Evolutionary conservation across 2,888 invertebrate species (phyloP).

Genomic region (Muschampia plurimacula): DNA sequence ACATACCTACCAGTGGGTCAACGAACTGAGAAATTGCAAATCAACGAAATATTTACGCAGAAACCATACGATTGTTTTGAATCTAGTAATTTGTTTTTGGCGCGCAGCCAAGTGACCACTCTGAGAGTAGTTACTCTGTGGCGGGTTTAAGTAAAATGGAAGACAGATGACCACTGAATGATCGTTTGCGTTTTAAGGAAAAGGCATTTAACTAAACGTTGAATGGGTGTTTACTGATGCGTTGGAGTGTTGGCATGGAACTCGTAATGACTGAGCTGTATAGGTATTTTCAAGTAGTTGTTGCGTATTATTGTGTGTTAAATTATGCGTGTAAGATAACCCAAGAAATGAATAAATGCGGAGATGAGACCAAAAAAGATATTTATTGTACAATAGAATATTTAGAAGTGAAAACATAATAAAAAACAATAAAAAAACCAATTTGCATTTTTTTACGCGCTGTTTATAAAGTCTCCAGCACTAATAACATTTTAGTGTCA

Average conservation of each 20-base stretch:
- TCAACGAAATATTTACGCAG: not conserved
- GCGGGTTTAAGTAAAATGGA: constrained; percentile 13
- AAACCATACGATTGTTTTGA: constrained; percentile 14
- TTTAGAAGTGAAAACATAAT: too few relatives aligned
- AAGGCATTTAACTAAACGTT: not conserved
- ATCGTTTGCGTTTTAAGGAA: constrained; percentile 5
- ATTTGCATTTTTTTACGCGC: too few relatives aligned
- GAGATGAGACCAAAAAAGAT: too few relatives aligned
- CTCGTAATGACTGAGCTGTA: not conserved
- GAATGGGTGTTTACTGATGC: not conserved
- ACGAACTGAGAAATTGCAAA: constrained; percentile 14
- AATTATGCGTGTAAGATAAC: too few relatives aligned
- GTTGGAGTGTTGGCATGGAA: not conserved
- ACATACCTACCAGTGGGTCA: not conserved
- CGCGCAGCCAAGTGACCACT: constrained; percentile 12
- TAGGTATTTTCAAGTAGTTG: too few relatives aligned
- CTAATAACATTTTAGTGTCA: too few relatives aligned
- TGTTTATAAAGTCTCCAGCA: too few relatives aligned
- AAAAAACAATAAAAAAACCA: too few relatives aligned
- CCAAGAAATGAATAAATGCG: too few relatives aligned
- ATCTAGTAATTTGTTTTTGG: constrained; percentile 20
- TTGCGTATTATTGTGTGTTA: too few relatives aligned
- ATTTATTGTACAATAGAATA: too few relatives aligned
- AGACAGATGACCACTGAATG: constrained; percentile 10
- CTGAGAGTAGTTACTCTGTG: constrained; percentile 1